A percentile compares a stretch with the other conserved stretches of the same genome.
Evolutionary conservation across 2,797 vertebrate genomes (phyloP).

Genomic region (Melanotaenia trifasciata): DNA sequence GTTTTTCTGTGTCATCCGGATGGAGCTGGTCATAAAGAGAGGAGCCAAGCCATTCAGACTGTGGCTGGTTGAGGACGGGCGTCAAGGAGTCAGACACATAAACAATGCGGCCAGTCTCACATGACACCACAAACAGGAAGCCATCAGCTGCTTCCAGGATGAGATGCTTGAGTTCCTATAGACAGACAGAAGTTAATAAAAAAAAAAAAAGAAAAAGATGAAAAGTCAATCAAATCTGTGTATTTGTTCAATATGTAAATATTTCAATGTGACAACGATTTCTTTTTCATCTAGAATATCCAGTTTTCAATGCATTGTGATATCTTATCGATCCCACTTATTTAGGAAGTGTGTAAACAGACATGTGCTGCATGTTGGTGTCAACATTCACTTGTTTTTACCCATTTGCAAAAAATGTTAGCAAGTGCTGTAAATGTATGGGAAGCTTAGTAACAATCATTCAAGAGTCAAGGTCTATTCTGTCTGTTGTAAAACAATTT

Average conservation of each 20-base stretch:
- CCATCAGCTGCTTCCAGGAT: constrained; percentile 95
- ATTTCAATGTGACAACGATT: too few relatives aligned
- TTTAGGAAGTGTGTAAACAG: not conserved
- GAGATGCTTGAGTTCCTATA: constrained; percentile 94
- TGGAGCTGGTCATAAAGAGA: constrained; percentile 95
- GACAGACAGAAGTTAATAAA: not conserved
- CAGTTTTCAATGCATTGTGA: not conserved
- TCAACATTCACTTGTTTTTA: not conserved
- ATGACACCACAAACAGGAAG: constrained; percentile 96
- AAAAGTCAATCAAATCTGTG: not conserved
- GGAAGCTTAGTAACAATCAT: not conserved
- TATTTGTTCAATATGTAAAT: not conserved
- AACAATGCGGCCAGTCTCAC: constrained; percentile 91
- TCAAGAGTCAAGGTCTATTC: not conserved
- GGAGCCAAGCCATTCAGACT: constrained; percentile 93
- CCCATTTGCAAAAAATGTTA: not conserved
- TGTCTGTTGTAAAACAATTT: constrained; percentile 9
- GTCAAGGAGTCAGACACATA: constrained; percentile 95
- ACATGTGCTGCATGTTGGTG: not conserved
- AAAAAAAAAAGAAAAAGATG: not conserved
- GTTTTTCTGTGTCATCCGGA: constrained; percentile 94
- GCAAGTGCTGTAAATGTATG: not conserved
- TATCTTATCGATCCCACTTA: not conserved
- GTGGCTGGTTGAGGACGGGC: constrained; percentile 92
- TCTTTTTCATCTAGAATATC: not conserved